Conservation (phyloP, 2,888 invertebrate species). For the Lapara coniferarum region DNA sequence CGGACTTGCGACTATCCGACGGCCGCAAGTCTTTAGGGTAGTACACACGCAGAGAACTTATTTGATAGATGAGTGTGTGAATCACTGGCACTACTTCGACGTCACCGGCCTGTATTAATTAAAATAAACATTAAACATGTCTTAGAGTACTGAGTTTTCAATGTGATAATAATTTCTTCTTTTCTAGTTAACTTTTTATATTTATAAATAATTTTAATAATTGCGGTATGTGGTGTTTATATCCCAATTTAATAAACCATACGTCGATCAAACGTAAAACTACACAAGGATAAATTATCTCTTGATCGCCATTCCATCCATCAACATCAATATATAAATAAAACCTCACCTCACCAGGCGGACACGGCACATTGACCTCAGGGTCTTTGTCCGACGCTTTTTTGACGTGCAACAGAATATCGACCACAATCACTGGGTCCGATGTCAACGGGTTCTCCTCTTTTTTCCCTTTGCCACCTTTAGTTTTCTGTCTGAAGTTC, state of each 20-base stretch:
- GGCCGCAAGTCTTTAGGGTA: conserved; percentile 95
- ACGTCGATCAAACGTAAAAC: too few species aligned
- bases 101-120: conserved; percentile 85
- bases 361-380: conserved; percentile 87
- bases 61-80: conserved; percentile 90
- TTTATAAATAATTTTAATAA: too few species aligned
- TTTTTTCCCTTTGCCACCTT: conserved; percentile 70
- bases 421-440: conserved; percentile 88
- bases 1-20: conserved; percentile 92
- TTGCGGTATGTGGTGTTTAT: too few species aligned
- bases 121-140: background rate
- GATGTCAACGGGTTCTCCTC: conserved; percentile 81
- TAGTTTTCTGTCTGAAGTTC: conserved; percentile 91
- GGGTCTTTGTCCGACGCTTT: conserved; percentile 83
- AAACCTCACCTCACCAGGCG: conserved; percentile 81
- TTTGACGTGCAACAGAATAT: conserved; percentile 92
- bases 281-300: too few species aligned
- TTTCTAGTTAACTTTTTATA: too few species aligned
- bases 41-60: conserved; percentile 95
- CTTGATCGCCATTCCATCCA: too few species aligned
- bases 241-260: too few species aligned
- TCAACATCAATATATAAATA: too few species aligned
- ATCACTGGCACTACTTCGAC: conserved; percentile 95
- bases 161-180: too few species aligned
- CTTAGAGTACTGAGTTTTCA: background rate